phyloP scores from a whole-genome alignment of 2,888 invertebrate species.

The Deilephila elpenor region DNA sequence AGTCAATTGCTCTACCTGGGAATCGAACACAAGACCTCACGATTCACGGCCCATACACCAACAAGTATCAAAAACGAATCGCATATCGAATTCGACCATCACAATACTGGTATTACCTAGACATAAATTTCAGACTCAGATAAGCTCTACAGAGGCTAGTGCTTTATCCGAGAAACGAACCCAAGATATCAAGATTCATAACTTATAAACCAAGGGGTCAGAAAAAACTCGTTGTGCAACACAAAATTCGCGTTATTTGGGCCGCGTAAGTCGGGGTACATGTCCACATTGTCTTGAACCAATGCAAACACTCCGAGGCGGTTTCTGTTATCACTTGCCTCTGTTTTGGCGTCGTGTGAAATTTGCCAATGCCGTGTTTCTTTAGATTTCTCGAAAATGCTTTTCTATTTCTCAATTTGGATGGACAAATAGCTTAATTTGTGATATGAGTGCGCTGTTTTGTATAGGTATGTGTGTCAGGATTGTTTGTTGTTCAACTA shows the following conservation, averaged over 20 bases:
- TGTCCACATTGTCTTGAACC: not conserved
- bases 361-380: conserved; percentile 23
- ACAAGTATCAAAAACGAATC: too few species aligned
- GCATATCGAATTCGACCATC: too few species aligned
- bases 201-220: conserved; percentile 35
- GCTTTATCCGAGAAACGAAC: too few species aligned
- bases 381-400: conserved; percentile 24
- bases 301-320: conserved; percentile 49
- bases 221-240: conserved; percentile 45
- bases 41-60: too few species aligned
- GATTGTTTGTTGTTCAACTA: not conserved
- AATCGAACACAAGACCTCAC: too few species aligned
- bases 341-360: conserved; percentile 28
- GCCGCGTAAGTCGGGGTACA: too few species aligned
- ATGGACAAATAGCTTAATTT: conserved; percentile 2
- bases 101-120: too few species aligned
- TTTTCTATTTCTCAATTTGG: conserved; percentile 24
- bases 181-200: too few species aligned
- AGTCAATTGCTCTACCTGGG: too few species aligned
- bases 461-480: not conserved
- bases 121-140: too few species aligned
- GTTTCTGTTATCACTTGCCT: conserved; percentile 57
- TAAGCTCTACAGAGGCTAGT: too few species aligned
- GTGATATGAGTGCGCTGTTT: not conserved
- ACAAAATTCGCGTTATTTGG: too few species aligned